phyloP scores from a whole-genome alignment of 2,797 vertebrate species.

The Chelonia mydas region DNA sequence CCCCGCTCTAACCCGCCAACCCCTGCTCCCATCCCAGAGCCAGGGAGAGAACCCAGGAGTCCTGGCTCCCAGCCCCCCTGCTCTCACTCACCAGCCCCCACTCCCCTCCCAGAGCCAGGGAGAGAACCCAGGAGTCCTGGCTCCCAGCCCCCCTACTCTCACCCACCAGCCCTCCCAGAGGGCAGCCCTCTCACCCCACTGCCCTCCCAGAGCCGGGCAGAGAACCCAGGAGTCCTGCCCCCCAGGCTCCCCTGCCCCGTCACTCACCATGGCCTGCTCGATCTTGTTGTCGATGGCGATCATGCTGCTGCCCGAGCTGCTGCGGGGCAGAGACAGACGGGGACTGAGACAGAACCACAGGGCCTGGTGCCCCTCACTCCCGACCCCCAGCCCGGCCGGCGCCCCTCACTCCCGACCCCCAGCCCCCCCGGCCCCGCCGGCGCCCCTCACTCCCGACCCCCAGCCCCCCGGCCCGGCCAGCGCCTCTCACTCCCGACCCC shows the following conservation, averaged over 20 bases:
- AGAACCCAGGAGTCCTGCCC: not conserved
- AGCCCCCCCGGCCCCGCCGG: too few species aligned
- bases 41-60: not conserved
- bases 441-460: too few species aligned
- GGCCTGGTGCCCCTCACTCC: not conserved
- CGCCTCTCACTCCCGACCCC: too few species aligned
- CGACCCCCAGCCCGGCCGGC: not conserved
- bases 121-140: not conserved
- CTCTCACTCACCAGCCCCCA: not conserved
- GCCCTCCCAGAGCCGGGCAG: too few species aligned
- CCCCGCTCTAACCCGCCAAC: not conserved
- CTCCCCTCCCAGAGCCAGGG: too few species aligned
- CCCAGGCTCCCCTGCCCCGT: not conserved
- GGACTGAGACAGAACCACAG: not conserved
- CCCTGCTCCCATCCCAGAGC: too few species aligned
- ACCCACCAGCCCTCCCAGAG: too few species aligned
- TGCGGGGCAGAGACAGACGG: slow-evolving; percentile 48
- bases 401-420: too few species aligned
- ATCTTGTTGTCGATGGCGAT: slow-evolving; percentile 91
- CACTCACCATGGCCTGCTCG: slow-evolving; percentile 90
- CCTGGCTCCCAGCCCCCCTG: not conserved
- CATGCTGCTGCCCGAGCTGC: slow-evolving; percentile 83
- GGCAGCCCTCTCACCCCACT: too few species aligned
- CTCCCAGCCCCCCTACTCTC: not conserved
- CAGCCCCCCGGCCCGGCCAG: too few species aligned